Evolutionary conservation across 2,888 invertebrate genomes (phyloP).

Genomic region (Agrotis segetum): DNA sequence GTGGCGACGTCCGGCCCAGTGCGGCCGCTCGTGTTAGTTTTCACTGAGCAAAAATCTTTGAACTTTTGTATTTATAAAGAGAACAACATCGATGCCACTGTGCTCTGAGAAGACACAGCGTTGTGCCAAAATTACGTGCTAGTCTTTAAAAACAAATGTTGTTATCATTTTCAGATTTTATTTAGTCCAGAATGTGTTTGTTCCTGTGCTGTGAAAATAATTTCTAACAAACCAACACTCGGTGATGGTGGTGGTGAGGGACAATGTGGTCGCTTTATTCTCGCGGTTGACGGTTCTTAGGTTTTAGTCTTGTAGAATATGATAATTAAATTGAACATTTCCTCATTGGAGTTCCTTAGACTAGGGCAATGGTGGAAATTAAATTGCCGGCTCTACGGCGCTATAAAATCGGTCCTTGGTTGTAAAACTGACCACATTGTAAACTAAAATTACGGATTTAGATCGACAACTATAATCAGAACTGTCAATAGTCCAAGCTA

Average conservation of each 20-base stretch:
- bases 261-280: slow-evolving; percentile 79
- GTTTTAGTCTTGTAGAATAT: slow-evolving; percentile 66
- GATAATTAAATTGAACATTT: slow-evolving; percentile 58
- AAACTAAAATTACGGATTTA: slow-evolving; percentile 60
- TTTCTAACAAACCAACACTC: slow-evolving; percentile 89
- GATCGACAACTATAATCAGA: slow-evolving; percentile 72
- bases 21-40: slow-evolving; percentile 68
- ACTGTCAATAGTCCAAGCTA: slow-evolving; percentile 52
- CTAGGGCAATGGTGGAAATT: slow-evolving; percentile 50
- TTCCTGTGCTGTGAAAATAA: slow-evolving; percentile 89
- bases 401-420: slow-evolving; percentile 57
- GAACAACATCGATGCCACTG: slow-evolving; percentile 89
- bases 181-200: slow-evolving; percentile 91
- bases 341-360: slow-evolving; percentile 60
- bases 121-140: slow-evolving; percentile 91
- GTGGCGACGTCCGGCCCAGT: slow-evolving; percentile 49
- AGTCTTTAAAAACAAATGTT: slow-evolving; percentile 89
- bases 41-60: slow-evolving; percentile 80
- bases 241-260: slow-evolving; percentile 73
- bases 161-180: slow-evolving; percentile 91
- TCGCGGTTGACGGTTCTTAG: slow-evolving; percentile 65
- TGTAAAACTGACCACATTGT: slow-evolving; percentile 66
- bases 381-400: slow-evolving; percentile 49
- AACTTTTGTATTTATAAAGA: slow-evolving; percentile 79
- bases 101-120: slow-evolving; percentile 83